A percentile compares a stretch with the other conserved stretches of the same genome.
phyloP scores from a whole-genome alignment of 2,113 vertebrate species.

The Triplophysa tibetana region DNA sequence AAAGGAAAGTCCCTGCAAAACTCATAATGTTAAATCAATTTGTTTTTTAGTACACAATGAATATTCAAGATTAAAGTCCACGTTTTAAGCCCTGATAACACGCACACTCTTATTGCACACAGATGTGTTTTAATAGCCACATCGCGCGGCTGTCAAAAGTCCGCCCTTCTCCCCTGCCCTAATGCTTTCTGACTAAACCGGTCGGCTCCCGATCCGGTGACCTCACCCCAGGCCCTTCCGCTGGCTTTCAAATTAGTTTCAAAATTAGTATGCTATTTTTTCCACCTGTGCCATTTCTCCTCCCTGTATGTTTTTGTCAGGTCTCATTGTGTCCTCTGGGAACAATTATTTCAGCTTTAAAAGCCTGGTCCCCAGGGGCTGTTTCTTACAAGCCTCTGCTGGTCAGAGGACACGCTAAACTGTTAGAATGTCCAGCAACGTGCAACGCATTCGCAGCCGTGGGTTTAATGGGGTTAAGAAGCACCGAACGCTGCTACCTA shows the following conservation, averaged over 20 bases:
- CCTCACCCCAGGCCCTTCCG: slow-evolving; percentile 52
- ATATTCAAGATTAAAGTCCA: neutral
- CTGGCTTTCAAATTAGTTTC: slow-evolving; percentile 49
- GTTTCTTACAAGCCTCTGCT: slow-evolving; percentile 17
- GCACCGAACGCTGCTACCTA: neutral
- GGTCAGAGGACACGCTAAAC: slow-evolving; percentile 45
- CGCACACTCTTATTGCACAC: neutral
- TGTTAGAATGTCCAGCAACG: slow-evolving; percentile 37
- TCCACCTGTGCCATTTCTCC: slow-evolving; percentile 36
- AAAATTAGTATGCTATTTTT: slow-evolving; percentile 55
- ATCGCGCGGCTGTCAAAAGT: slow-evolving; percentile 28
- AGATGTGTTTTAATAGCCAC: slow-evolving; percentile 45
- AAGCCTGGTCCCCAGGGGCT: slow-evolving; percentile 29
- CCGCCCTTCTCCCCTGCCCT: slow-evolving; percentile 30
- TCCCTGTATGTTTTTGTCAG: slow-evolving; percentile 44
- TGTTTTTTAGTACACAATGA: no score
- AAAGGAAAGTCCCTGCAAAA: no score
- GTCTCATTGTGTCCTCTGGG: slow-evolving; percentile 48
- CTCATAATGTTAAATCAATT: no score
- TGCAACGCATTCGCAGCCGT: neutral
- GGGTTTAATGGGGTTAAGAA: slow-evolving; percentile 21
- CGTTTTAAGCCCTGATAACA: slow-evolving; percentile 28
- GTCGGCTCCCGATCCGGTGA: slow-evolving; percentile 50
- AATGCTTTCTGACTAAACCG: slow-evolving; percentile 46
- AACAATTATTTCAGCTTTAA: slow-evolving; percentile 48